These are phyloP conservation scores for Aphidius ervi DNA, from an alignment of 1,140 invertebrate species.

Conservation along the genomic window DNA sequence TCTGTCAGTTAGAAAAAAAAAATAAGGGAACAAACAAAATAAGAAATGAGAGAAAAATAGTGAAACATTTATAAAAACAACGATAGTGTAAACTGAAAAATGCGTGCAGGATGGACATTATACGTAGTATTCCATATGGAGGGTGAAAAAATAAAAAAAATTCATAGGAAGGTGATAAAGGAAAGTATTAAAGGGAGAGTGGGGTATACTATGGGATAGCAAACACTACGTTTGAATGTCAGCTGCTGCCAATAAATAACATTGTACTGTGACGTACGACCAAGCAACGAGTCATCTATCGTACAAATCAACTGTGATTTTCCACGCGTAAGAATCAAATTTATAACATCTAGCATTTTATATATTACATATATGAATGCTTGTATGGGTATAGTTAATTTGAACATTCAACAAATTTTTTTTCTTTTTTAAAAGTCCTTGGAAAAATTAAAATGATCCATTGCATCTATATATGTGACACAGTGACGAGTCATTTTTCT, in stretches of 20 bases:
- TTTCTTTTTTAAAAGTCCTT: no score
- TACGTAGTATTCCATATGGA: constrained; percentile 8
- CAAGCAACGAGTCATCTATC: constrained; percentile 25
- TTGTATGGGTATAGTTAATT: not conserved
- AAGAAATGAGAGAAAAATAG: not conserved
- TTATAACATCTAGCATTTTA: not conserved
- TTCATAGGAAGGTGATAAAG: not conserved
- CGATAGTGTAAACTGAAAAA: constrained; percentile 9
- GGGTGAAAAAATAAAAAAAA: constrained; percentile 10
- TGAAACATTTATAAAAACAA: constrained; percentile 2
- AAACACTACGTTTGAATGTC: constrained; percentile 26
- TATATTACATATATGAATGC: not conserved
- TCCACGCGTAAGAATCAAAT: constrained; percentile 23
- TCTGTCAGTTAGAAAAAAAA: constrained; percentile 10
- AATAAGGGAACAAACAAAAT: not conserved
- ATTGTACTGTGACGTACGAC: constrained; percentile 25
- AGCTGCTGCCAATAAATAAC: constrained; percentile 32
- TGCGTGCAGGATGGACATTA: constrained; percentile 22
- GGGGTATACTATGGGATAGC: not conserved
- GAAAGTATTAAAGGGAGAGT: constrained; percentile 5
- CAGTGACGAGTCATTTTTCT: no score
- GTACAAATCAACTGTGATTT: constrained; percentile 29
- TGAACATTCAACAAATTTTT: not conserved
- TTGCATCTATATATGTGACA: no score
- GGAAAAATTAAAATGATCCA: no score